Percentiles rank a stretch among this genome's conserved stretches.
These are phyloP conservation scores for Craseonycteris thonglongyai DNA, from an alignment of 2,113 vertebrate genomes.

Conservation along the genomic window DNA sequence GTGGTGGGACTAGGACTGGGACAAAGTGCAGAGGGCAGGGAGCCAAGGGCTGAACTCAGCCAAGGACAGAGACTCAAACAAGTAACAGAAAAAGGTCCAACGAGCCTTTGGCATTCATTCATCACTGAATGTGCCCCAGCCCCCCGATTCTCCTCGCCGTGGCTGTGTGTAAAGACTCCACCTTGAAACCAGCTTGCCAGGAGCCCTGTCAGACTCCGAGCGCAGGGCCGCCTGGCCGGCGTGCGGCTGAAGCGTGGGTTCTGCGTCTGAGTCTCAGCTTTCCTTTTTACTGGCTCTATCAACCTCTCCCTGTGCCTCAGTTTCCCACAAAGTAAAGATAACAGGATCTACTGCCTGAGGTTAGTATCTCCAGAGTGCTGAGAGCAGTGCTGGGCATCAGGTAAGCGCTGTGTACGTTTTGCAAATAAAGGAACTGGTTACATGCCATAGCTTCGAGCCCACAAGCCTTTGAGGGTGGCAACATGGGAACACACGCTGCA, in stretches of 20 bases:
- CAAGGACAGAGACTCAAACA: neutral
- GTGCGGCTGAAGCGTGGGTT: neutral
- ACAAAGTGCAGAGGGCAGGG: neutral
- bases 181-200: neutral
- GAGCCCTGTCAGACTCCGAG: neutral
- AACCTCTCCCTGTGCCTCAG: neutral
- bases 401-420: neutral
- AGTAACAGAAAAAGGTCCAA: neutral
- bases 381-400: neutral
- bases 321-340: neutral
- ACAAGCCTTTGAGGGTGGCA: neutral
- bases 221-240: neutral
- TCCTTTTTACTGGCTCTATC: neutral
- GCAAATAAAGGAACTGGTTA: neutral
- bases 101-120: too few relatives aligned
- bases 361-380: neutral
- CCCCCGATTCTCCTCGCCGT: rapidly evolving
- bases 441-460: neutral
- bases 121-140: neutral
- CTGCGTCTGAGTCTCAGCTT: neutral
- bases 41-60: neutral
- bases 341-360: neutral
- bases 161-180: neutral
- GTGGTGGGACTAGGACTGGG: neutral
- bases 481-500: neutral